Base-by-base conservation (phyloP, 2,888 invertebrate genomes). In the Allophyes oxyacanthae region DNA sequence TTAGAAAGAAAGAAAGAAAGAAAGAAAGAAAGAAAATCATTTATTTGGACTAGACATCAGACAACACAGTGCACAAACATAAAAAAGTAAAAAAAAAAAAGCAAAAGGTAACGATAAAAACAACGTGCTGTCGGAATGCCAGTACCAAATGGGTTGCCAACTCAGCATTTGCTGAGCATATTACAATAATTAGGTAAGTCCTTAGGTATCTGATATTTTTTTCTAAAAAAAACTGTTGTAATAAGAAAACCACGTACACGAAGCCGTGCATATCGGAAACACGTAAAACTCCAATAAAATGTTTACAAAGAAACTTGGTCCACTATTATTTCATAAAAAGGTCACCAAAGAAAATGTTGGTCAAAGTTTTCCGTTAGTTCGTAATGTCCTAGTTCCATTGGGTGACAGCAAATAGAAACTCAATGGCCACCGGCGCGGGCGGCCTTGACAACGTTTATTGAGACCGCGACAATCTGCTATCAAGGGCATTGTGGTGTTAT, bases 371-470 rank as follows among this genome's bases (percentile, higher is more conserved):
- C 49, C 53, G 37, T 32, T 37, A 28, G 15, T 14, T 42, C 4
- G 2, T 6, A 14, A 33, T 38, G 68, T 46, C 26, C 49, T 13
- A 44, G 32, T 53, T 64, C 6, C 9, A 64, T 64, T 73, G 54
- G 45, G 26, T 15, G 11, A 11, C 36, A 13, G 11, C 14, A 32
- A 40, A 8, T 53, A 64, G 58, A 69, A 57, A 60, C 60, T 50
- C 49, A 72, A 44, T 55, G 50, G 48, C 2, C 20, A 4, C 2
- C 4, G 20, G 9, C 38, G 20, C 10, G 20, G 45, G 3, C n/a
- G 33, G 28, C 68, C 64, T 54, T 46, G 54, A 10, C 15, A 3
- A 5, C 37, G 37, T 9, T 41, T 20, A 45, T 67, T 38, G 49
- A 38, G 38, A 36, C 26, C 45, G 44, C 28, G 34, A 25, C 50